These are phyloP conservation scores for Bungarus multicinctus DNA, from an alignment of 2,113 vertebrate genomes.

Conservation along the genomic window DNA sequence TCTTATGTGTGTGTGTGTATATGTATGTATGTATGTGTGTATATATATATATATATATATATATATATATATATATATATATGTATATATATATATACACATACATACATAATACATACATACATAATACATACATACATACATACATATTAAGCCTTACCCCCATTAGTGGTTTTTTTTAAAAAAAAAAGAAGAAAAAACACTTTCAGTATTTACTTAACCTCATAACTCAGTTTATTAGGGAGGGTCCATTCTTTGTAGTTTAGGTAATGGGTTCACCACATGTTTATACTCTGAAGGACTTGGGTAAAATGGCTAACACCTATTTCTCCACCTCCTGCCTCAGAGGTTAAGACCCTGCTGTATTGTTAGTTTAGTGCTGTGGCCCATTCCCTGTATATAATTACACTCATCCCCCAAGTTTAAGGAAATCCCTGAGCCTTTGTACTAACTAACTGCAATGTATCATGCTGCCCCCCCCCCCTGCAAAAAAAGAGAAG, in stretches of 20 bases:
- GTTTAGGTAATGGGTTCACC: constrained; percentile 77
- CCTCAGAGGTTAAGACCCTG: constrained; percentile 71
- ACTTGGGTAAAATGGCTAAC: constrained; percentile 64
- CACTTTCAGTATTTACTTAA: constrained; percentile 78
- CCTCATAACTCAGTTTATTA: constrained; percentile 81
- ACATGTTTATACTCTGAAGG: constrained; percentile 78
- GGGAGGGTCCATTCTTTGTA: constrained; percentile 77
- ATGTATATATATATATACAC: no score
- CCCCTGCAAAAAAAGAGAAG: constrained; percentile 64
- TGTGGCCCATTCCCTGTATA: constrained; percentile 61
- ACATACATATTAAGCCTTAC: not conserved
- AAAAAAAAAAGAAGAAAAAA: not conserved
- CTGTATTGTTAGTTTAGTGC: constrained; percentile 64
- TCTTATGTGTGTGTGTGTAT: no score
- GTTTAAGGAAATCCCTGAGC: constrained; percentile 82
- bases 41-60: no score
- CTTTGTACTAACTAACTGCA: constrained; percentile 72
- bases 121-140: no score
- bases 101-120: no score
- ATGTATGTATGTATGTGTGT: no score
- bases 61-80: no score
- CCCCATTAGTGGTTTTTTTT: not conserved
- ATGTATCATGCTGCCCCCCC: constrained; percentile 47
- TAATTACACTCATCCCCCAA: constrained; percentile 74
- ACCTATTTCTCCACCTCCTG: constrained; percentile 73